Evolutionary conservation across 2,888 invertebrate species (phyloP).

Genomic region (Nezara viridula): DNA sequence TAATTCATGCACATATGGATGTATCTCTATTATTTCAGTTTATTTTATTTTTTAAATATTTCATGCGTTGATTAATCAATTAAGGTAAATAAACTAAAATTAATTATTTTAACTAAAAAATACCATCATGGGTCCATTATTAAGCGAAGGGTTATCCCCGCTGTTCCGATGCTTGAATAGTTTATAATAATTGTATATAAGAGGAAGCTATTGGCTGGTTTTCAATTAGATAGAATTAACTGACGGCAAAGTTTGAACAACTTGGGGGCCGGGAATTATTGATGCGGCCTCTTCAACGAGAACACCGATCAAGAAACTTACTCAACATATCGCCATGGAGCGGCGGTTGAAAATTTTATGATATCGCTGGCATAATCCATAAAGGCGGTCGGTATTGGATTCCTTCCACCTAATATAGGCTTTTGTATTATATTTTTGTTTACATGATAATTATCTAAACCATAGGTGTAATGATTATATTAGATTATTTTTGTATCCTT

Average conservation of each 20-base stretch:
- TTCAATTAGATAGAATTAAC: slow-evolving; percentile 41
- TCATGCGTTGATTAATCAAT: no score
- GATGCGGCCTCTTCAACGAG: slow-evolving; percentile 11
- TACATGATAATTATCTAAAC: neutral
- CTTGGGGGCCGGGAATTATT: neutral
- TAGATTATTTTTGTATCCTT: neutral
- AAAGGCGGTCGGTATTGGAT: neutral
- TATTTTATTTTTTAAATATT: no score
- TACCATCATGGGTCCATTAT: neutral
- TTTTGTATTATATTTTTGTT: neutral
- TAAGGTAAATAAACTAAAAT: no score
- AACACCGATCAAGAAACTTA: slow-evolving; percentile 16
- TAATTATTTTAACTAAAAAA: neutral
- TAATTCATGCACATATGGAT: no score
- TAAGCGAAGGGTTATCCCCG: neutral
- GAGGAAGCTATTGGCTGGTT: slow-evolving; percentile 21
- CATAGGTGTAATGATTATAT: no score
- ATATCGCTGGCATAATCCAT: neutral
- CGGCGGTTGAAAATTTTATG: neutral
- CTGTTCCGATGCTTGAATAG: neutral
- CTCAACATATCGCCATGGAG: neutral
- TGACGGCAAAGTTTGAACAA: slow-evolving; percentile 17
- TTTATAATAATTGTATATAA: slow-evolving; percentile 29
- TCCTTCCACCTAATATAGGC: neutral
- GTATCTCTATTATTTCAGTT: no score